Conservation (phyloP, 1,140 invertebrate genomes). For the Drosophila triauraria region DNA sequence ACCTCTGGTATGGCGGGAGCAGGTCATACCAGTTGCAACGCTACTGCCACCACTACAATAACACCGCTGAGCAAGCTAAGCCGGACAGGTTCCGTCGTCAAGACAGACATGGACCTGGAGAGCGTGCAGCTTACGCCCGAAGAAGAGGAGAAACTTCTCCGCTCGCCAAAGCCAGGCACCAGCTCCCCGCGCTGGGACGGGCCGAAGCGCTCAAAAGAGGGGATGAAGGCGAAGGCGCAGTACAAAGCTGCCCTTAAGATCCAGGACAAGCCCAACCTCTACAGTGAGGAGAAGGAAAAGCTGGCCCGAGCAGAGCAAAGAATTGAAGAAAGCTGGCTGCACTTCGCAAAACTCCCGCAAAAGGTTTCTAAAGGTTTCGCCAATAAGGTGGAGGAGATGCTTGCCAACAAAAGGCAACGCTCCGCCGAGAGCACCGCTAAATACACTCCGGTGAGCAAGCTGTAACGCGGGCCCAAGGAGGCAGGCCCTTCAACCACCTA, state of each 20-base stretch:
- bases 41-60: neutral
- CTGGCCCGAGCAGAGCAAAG: too few relatives aligned
- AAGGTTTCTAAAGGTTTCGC: neutral
- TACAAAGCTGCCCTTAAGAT: too few relatives aligned
- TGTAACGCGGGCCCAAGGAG: too few relatives aligned
- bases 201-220: neutral
- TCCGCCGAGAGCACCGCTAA: neutral
- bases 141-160: neutral
- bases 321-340: too few relatives aligned
- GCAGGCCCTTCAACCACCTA: too few relatives aligned
- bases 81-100: neutral
- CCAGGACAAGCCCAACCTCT: too few relatives aligned
- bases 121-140: neutral
- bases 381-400: neutral
- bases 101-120: neutral
- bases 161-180: neutral
- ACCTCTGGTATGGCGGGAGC: too few relatives aligned
- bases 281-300: too few relatives aligned
- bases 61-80: neutral
- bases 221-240: too few relatives aligned
- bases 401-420: neutral
- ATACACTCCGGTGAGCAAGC: too few relatives aligned
- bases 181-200: neutral
- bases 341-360: neutral
- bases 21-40: neutral